Evolutionary conservation across 2,797 vertebrate species (phyloP), one percentile per base, ranked within the genome.

Genomic region (Petrocephalus schoutedeni): DNA sequence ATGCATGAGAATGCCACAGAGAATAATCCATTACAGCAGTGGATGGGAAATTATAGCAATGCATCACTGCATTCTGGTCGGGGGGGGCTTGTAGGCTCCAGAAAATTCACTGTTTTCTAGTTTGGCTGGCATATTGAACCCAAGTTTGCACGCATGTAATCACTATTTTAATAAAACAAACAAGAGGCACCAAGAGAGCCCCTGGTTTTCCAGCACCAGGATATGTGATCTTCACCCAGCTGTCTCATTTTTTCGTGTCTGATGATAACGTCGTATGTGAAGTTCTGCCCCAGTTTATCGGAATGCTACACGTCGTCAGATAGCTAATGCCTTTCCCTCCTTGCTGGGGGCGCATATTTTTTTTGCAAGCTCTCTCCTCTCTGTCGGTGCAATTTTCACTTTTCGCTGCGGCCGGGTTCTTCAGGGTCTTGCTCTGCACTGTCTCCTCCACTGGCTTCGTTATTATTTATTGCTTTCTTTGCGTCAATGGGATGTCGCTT

Each of bases 1-100:
- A 85, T 85, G 12, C 54, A 90, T 92, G 89, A 89, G 85, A 84
- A 56, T 83, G 87, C 87, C 87, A 86, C 85, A 54, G 86, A 91
- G 74, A 88, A 89, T 85, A 87, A 87, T 64, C 61, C 85, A 89
- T 89, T 89, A 91, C 61, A 82, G 67, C 49, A 87, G 85, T 51
- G n/a, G 64, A 87, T 28, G 53, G 23, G 61, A 80, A 88, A 88
- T 89, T 90, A 86, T n/a, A 86, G 12, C 1, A 86, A 45, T 59
- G 32, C 23, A 12, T 85, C 23, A 56, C 12, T 19, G 54, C 51
- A 36, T 57, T 51, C 28, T 51, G n/a, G 21, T 23, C 10, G 23
- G 51, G 21, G 9, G n/a, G 9, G 7, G 59, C 1, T 45, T 45
- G 41, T 45, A 45, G 41, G 41, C 41, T 45, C 41, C 41, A 45